A percentile compares a stretch with the other conserved stretches of the same genome.
phyloP scores from a whole-genome alignment of 2,888 invertebrate species.

The Drosophila merina region DNA sequence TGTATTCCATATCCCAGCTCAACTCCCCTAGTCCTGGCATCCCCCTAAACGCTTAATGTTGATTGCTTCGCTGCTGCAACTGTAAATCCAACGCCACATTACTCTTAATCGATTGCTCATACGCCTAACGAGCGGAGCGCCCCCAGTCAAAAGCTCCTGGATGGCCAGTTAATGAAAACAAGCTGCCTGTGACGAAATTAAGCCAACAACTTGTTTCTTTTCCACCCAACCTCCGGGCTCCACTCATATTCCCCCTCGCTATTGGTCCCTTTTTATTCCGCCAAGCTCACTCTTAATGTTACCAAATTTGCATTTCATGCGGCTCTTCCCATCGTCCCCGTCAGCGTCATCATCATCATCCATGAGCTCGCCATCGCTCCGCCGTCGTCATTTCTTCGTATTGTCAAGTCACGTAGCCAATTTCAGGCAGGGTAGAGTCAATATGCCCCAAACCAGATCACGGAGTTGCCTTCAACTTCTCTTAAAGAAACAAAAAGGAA shows the following conservation, averaged over 20 bases:
- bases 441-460: conserved; percentile 59
- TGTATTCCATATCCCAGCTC: neutral
- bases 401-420: conserved; percentile 80
- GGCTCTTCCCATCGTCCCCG: conserved; percentile 44
- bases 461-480: conserved; percentile 13
- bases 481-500: conserved; percentile 13
- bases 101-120: conserved; percentile 77
- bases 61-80: conserved; percentile 63
- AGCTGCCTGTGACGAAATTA: conserved; percentile 69
- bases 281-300: conserved; percentile 60
- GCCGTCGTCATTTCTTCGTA: conserved; percentile 40
- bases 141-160: conserved; percentile 46
- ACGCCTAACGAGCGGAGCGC: conserved; percentile 69
- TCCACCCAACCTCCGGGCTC: conserved; percentile 10
- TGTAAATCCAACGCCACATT: conserved; percentile 66
- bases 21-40: neutral
- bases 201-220: conserved; percentile 45
- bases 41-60: conserved; percentile 69
- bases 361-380: conserved; percentile 21
- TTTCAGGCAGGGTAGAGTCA: conserved; percentile 69
- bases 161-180: conserved; percentile 78
- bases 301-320: conserved; percentile 75
- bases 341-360: conserved; percentile 32
- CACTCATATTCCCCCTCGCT: neutral
- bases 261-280: neutral